Evolutionary conservation across 2,797 vertebrate species (phyloP).

Genomic region (Lacerta agilis): DNA sequence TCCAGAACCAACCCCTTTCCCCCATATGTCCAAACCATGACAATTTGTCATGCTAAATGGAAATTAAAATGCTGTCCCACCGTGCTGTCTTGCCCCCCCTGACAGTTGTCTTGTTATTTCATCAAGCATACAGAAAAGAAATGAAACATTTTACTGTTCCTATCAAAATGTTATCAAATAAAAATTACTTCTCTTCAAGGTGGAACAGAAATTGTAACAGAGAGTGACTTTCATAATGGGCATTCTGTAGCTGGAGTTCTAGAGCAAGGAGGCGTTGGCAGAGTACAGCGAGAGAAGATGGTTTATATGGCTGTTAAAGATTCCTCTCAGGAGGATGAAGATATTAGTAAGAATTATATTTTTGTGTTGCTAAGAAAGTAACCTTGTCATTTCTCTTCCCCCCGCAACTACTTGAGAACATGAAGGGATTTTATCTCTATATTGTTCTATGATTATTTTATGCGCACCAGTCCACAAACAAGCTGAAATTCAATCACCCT

Average conservation of each 20-base stretch:
- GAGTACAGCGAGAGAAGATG: conserved; percentile 95
- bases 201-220: conserved; percentile 96
- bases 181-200: conserved; percentile 79
- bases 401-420: conserved; percentile 3
- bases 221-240: conserved; percentile 95
- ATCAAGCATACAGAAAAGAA: conserved; percentile 9
- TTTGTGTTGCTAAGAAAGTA: conserved; percentile 37
- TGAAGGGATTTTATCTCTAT: neutral
- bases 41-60: conserved; percentile 1
- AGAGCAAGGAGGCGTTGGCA: conserved; percentile 88
- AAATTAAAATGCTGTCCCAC: neutral
- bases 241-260: conserved; percentile 88
- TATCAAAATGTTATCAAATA: conserved; percentile 4
- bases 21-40: neutral
- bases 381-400: conserved; percentile 46
- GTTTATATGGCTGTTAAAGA: conserved; percentile 99
- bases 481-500: neutral
- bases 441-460: neutral
- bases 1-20: neutral
- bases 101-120: neutral
- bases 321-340: conserved; percentile 89
- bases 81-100: neutral
- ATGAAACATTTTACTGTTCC: conserved; percentile 16
- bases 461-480: neutral
- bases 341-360: conserved; percentile 87